phyloP scores from a whole-genome alignment of 2,888 invertebrate species.

The Drosophila lutescens region DNA sequence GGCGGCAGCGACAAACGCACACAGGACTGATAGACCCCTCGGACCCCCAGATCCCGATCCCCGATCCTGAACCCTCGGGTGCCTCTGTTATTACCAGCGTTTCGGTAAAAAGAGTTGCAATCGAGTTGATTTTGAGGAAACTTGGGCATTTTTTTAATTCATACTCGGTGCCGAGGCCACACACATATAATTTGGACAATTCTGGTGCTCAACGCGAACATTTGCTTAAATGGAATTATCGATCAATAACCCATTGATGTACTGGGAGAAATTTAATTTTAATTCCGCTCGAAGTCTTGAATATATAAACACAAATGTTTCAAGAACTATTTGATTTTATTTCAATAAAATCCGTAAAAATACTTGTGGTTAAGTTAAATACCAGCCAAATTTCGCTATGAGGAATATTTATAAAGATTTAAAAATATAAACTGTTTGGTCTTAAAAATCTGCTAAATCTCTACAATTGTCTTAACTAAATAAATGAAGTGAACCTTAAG shows the following conservation, averaged over 20 bases:
- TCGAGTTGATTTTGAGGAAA: slow-evolving; percentile 61
- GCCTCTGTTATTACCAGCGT: slow-evolving; percentile 63
- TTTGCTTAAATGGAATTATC: slow-evolving; percentile 80
- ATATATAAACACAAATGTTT: too few species aligned
- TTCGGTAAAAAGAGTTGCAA: slow-evolving; percentile 54
- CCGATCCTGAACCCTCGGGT: slow-evolving; percentile 1
- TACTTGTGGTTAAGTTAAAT: too few species aligned
- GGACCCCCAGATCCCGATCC: not conserved
- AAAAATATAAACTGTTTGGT: too few species aligned
- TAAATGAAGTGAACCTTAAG: not conserved
- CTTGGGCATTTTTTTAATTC: slow-evolving; percentile 62
- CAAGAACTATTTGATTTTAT: too few species aligned
- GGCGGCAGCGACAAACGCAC: slow-evolving; percentile 19
- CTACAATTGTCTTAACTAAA: too few species aligned
- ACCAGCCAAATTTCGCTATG: too few species aligned
- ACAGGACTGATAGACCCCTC: not conserved
- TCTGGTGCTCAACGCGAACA: slow-evolving; percentile 74
- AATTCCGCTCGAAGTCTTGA: too few species aligned
- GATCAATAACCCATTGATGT: slow-evolving; percentile 71
- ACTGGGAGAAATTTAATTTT: not conserved
- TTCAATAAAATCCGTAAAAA: too few species aligned
- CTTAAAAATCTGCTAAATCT: too few species aligned
- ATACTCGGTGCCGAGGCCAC: slow-evolving; percentile 18
- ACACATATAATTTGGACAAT: slow-evolving; percentile 71
- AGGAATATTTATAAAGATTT: too few species aligned